Evolutionary conservation across 1,140 invertebrate genomes (phyloP).

Genomic region (Tribolium castaneum): DNA sequence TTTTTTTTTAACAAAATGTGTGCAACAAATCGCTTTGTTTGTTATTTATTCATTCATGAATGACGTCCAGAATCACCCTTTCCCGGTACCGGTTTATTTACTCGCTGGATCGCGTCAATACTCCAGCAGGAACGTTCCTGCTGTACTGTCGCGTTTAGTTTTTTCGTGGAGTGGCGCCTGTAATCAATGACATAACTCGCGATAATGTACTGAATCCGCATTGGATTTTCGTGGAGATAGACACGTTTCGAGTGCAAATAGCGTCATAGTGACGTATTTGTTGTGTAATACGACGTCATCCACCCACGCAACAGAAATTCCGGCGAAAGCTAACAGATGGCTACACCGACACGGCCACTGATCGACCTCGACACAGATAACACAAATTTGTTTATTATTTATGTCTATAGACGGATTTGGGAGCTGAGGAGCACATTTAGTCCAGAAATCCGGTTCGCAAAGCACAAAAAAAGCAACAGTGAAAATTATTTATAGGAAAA

Average conservation of each 20-base stretch:
- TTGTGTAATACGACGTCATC: conserved; percentile 37
- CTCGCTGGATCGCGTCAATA: too few relatives aligned
- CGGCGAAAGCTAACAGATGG: conserved; percentile 19
- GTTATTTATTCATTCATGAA: too few relatives aligned
- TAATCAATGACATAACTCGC: too few relatives aligned
- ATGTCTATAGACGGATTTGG: conserved; percentile 20
- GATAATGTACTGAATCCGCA: background rate
- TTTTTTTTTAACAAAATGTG: too few relatives aligned
- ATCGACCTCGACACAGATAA: conserved; percentile 31
- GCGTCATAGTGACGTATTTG: conserved; percentile 28
- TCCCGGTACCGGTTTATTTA: too few relatives aligned
- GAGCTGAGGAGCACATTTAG: background rate
- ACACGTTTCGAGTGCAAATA: background rate
- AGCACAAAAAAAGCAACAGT: background rate
- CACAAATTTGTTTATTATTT: conserved; percentile 30
- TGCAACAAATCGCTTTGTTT: too few relatives aligned
- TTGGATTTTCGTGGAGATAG: background rate
- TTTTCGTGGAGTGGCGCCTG: too few relatives aligned
- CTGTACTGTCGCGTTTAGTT: background rate
- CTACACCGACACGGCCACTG: conserved; percentile 6
- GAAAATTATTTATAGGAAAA: too few relatives aligned
- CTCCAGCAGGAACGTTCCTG: too few relatives aligned
- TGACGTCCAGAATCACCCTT: too few relatives aligned
- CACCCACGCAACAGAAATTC: conserved; percentile 13
- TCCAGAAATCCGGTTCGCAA: background rate